phyloP scores from a whole-genome alignment of 1,140 invertebrate species.

The Heliconius eleuchia region DNA sequence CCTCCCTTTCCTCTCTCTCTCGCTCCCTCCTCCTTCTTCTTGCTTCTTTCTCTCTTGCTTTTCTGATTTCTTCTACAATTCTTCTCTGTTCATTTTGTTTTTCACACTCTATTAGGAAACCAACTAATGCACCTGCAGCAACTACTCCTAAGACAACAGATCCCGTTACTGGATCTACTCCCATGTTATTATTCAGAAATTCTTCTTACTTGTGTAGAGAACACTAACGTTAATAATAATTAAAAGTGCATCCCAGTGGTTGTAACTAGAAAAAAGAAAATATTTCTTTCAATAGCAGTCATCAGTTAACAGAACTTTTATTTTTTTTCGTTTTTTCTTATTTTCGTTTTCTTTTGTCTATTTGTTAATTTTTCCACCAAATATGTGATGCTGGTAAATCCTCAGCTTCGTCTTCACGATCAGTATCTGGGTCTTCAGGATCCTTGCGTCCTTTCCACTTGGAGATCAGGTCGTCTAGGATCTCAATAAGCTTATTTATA shows the following conservation, averaged over 20 bases:
- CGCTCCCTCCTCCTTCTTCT: not conserved
- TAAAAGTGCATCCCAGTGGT: too few species aligned
- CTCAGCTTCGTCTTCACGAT: not conserved
- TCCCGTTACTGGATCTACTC: not conserved
- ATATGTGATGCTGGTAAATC: not conserved
- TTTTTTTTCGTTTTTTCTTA: not conserved
- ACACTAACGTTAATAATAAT: too few species aligned
- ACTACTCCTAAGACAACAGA: not conserved
- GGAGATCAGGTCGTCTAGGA: not conserved
- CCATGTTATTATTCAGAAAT: not conserved
- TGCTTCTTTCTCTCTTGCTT: not conserved
- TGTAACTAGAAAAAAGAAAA: too few species aligned
- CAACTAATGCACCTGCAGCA: not conserved
- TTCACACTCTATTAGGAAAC: not conserved
- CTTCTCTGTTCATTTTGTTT: not conserved
- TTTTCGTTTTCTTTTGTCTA: not conserved
- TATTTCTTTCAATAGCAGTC: not conserved
- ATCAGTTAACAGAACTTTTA: not conserved
- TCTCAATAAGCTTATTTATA: not conserved
- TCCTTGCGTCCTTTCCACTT: constrained; percentile 5
- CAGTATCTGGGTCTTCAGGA: not conserved
- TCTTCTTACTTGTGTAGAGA: too few species aligned
- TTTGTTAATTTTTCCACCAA: not conserved
- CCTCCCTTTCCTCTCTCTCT: not conserved
- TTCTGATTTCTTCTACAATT: not conserved